Conservation (phyloP, 2,888 invertebrate species). For the Bombylius discolor region DNA sequence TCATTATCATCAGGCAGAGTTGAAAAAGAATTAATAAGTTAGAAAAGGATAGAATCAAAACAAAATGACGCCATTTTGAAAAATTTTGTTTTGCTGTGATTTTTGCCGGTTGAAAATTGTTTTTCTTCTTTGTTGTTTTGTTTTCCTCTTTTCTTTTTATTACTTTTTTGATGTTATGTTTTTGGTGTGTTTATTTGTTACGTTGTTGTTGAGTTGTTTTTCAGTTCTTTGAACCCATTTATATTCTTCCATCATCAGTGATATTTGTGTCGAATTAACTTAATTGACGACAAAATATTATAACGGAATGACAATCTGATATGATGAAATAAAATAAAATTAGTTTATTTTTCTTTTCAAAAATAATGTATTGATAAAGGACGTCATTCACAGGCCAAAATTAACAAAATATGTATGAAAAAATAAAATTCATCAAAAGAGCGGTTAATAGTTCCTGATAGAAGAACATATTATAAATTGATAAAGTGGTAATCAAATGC, state of each 20-base stretch:
- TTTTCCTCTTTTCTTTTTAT: background rate
- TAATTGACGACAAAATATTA: too few species aligned
- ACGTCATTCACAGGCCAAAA: too few species aligned
- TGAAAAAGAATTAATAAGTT: background rate
- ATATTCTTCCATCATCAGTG: background rate
- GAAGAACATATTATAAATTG: too few species aligned
- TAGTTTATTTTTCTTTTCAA: too few species aligned
- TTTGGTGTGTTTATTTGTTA: too few species aligned
- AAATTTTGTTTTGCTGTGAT: slow-evolving; percentile 4
- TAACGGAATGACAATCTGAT: too few species aligned
- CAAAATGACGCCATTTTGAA: slow-evolving; percentile 6
- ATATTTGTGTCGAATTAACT: background rate
- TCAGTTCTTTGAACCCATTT: background rate
- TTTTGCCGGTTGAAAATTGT: background rate
- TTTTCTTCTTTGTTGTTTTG: background rate
- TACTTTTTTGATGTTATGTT: background rate
- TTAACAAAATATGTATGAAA: too few species aligned
- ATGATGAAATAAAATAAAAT: too few species aligned
- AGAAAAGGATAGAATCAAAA: slow-evolving; percentile 4
- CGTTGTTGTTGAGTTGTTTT: background rate
- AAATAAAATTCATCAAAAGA: too few species aligned
- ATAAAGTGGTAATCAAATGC: too few species aligned
- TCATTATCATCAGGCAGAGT: background rate
- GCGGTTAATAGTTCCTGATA: too few species aligned
- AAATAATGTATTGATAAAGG: too few species aligned